These are phyloP conservation scores for Aporophyla nigra DNA, from an alignment of 2,888 invertebrate genomes.

Conservation along the genomic window DNA sequence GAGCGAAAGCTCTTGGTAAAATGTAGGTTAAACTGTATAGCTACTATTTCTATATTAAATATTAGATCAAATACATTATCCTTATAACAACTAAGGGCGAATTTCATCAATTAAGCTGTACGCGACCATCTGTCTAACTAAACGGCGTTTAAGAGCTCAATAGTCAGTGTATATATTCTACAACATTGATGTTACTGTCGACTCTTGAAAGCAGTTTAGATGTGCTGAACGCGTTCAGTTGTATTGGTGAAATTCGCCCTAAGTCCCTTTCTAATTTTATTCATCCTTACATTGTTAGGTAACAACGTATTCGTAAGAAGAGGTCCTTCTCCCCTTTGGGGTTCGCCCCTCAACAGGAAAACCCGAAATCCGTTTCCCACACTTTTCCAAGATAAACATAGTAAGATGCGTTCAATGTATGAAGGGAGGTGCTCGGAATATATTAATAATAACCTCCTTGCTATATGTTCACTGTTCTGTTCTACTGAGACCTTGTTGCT, in stretches of 20 bases:
- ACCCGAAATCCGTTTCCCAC: slow-evolving; percentile 66
- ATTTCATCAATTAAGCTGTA: neutral
- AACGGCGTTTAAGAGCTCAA: neutral
- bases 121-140: neutral
- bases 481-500: slow-evolving; percentile 19
- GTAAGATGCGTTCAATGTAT: slow-evolving; percentile 56
- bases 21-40: neutral
- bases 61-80: slow-evolving; percentile 14
- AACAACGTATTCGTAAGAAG: slow-evolving; percentile 45
- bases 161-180: neutral
- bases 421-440: slow-evolving; percentile 49
- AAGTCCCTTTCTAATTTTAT: slow-evolving; percentile 43
- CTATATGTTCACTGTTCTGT: slow-evolving; percentile 34
- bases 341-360: slow-evolving; percentile 45
- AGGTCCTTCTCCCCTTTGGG: slow-evolving; percentile 36
- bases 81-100: slow-evolving; percentile 4
- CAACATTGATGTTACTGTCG: neutral
- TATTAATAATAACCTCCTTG: slow-evolving; percentile 30
- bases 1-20: too few relatives aligned
- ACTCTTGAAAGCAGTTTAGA: neutral
- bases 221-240: neutral
- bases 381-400: slow-evolving; percentile 66
- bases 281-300: slow-evolving; percentile 45
- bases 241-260: neutral
- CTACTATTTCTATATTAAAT: neutral